Percentiles rank a stretch among this genome's conserved stretches.
phyloP scores from a whole-genome alignment of 2,113 vertebrate genomes.

The Fulmarus glacialis region DNA sequence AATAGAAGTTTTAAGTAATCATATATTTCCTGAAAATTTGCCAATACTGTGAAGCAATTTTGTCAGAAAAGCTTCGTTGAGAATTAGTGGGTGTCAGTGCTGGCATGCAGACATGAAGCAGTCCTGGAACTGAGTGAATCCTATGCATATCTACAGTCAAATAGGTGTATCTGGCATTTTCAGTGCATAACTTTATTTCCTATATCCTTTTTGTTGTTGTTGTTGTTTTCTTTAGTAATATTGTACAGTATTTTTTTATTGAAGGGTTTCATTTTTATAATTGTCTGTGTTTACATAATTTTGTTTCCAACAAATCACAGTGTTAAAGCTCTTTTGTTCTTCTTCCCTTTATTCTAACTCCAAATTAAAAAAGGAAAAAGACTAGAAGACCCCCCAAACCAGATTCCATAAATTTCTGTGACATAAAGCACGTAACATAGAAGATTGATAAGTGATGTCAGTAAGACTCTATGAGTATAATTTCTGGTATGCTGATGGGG shows the following conservation, averaged over 20 bases:
- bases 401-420: not conserved
- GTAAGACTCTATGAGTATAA: not conserved
- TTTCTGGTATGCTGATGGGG: not conserved
- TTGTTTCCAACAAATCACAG: not conserved
- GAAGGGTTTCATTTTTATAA: not conserved
- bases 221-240: not conserved
- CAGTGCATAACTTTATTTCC: not conserved
- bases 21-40: not conserved
- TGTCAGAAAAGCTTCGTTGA: not conserved
- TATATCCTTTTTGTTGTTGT: not conserved
- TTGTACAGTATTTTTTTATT: not conserved
- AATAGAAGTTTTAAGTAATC: not conserved
- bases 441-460: not conserved
- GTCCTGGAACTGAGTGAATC: not conserved
- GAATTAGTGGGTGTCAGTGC: not conserved
- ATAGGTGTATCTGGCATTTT: not conserved
- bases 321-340: not conserved
- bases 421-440: not conserved
- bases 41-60: not conserved
- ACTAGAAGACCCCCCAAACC: not conserved
- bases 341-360: not conserved
- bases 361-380: not conserved
- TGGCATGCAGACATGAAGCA: not conserved
- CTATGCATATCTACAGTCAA: not conserved
- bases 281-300: not conserved